Conservation (phyloP, 1,140 invertebrate species). For the Drosophila chauvacae region DNA sequence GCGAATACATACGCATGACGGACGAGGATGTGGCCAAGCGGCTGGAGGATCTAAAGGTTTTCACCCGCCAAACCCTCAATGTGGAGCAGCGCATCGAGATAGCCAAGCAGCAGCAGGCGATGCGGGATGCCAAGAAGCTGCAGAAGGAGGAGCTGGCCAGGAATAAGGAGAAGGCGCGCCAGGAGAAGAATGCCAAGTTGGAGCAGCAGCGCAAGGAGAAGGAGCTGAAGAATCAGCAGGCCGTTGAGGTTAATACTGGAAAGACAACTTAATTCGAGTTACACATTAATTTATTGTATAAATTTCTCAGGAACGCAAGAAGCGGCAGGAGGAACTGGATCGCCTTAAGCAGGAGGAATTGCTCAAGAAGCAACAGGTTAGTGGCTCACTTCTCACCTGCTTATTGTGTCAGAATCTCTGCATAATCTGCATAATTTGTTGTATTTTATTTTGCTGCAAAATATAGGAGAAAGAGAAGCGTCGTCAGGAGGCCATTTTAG, state of each 20-base stretch:
- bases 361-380: constrained; percentile 92
- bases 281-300: neutral
- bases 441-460: constrained; percentile 68
- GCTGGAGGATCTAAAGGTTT: constrained; percentile 82
- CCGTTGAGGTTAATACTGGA: constrained; percentile 85
- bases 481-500: constrained; percentile 92
- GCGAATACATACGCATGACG: constrained; percentile 87
- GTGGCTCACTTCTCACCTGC: neutral
- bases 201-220: constrained; percentile 91
- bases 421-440: constrained; percentile 18
- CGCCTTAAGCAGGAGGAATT: constrained; percentile 93
- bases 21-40: constrained; percentile 88
- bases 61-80: constrained; percentile 86
- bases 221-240: constrained; percentile 90
- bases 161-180: constrained; percentile 85
- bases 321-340: constrained; percentile 93
- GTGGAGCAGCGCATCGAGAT: constrained; percentile 89
- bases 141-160: constrained; percentile 85
- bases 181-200: constrained; percentile 91
- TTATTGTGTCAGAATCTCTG: constrained; percentile 9
- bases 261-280: neutral
- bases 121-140: constrained; percentile 86
- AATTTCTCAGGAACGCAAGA: constrained; percentile 90
- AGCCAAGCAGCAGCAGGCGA: constrained; percentile 88
- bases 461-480: constrained; percentile 94